Conservation (phyloP, 2,113 vertebrate species). For the Xenopus tropicalis region DNA sequence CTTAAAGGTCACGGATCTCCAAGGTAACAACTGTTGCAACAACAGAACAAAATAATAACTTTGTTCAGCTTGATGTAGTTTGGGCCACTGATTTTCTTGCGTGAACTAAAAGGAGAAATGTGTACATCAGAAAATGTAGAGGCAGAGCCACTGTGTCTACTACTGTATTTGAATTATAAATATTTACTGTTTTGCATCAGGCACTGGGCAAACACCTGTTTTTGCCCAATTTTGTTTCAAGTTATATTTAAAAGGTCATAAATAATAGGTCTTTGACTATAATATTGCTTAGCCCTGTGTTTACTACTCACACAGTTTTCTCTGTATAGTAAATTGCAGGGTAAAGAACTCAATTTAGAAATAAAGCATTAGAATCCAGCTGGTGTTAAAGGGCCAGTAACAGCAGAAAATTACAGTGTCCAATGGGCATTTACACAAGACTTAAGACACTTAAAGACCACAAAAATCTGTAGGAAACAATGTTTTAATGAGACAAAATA, state of each 20-base stretch:
- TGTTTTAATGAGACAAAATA: no score
- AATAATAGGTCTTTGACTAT: not conserved
- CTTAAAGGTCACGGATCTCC: conserved; percentile 26
- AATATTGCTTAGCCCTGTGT: not conserved
- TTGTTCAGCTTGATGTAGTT: conserved; percentile 7
- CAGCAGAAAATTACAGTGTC: no score
- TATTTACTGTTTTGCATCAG: conserved; percentile 14
- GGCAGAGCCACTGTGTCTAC: conserved; percentile 32
- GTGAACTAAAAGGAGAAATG: conserved; percentile 13
- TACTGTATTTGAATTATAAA: conserved; percentile 29
- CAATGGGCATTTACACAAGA: no score
- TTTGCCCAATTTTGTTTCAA: conserved; percentile 11
- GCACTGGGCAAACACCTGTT: conserved; percentile 6
- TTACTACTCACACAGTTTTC: not conserved
- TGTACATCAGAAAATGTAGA: conserved; percentile 23
- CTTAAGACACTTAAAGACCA: no score
- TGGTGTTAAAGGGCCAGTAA: no score
- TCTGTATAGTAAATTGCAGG: no score
- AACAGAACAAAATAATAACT: conserved; percentile 13
- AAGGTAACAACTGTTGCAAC: conserved; percentile 21
- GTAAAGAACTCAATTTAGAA: no score
- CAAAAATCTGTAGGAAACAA: no score
- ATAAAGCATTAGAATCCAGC: no score
- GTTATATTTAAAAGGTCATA: conserved; percentile 10
- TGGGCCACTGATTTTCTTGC: conserved; percentile 18